A percentile compares a stretch with the other conserved stretches of the same genome.
Conservation (phyloP, 2,113 vertebrate genomes). For the Antennarius striatus region DNA sequence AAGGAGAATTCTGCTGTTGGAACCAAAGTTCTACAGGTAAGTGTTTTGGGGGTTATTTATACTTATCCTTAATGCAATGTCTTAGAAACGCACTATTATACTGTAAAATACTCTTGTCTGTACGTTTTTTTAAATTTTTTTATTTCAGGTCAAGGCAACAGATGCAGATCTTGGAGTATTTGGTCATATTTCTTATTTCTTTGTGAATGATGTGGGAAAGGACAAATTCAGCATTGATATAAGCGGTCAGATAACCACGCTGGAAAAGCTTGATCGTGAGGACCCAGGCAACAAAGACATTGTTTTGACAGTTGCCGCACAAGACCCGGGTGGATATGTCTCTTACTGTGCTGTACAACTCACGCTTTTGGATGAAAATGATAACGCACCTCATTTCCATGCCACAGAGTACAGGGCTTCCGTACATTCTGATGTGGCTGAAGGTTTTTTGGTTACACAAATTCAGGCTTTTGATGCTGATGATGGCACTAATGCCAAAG, state of each 20-base stretch:
- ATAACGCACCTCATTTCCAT: slow-evolving; percentile 89
- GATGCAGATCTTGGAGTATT: slow-evolving; percentile 90
- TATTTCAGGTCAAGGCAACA: slow-evolving; percentile 82
- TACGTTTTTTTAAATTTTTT: background rate
- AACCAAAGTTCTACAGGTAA: slow-evolving; percentile 87
- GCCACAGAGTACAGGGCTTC: slow-evolving; percentile 89
- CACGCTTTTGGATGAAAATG: slow-evolving; percentile 92
- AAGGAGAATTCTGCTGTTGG: slow-evolving; percentile 89
- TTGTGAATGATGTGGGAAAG: slow-evolving; percentile 91
- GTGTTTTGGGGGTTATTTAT: slow-evolving; percentile 26
- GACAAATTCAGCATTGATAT: slow-evolving; percentile 88
- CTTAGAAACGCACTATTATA: background rate
- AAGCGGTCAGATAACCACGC: slow-evolving; percentile 88
- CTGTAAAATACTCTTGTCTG: background rate
- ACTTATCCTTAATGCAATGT: background rate
- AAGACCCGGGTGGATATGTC: slow-evolving; percentile 88
- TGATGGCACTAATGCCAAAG: slow-evolving; percentile 88
- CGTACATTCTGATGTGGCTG: slow-evolving; percentile 88
- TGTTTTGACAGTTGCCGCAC: slow-evolving; percentile 84
- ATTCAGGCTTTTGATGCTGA: slow-evolving; percentile 92
- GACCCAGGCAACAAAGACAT: slow-evolving; percentile 84
- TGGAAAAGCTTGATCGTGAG: slow-evolving; percentile 91
- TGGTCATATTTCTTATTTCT: slow-evolving; percentile 86
- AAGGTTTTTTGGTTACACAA: slow-evolving; percentile 90
- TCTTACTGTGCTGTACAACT: slow-evolving; percentile 89